These are phyloP conservation scores for Gibbula magus DNA, from an alignment of 2,888 invertebrate genomes.

Conservation along the genomic window DNA sequence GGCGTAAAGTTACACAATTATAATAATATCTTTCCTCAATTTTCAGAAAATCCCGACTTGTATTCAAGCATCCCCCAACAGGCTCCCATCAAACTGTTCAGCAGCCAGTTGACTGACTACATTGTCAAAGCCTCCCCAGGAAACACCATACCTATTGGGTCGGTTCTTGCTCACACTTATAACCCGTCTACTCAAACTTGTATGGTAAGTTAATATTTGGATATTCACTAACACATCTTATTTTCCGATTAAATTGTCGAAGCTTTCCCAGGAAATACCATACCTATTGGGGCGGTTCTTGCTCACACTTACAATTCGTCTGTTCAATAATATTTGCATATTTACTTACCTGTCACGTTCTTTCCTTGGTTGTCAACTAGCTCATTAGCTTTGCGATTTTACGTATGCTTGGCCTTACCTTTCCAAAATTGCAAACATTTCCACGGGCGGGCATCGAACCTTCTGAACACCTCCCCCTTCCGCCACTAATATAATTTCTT, in stretches of 20 bases:
- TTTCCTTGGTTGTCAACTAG: too few species aligned
- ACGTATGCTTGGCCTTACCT: too few species aligned
- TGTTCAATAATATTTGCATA: background rate
- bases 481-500: too few species aligned
- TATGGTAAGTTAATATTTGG: background rate
- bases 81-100: background rate
- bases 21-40: too few species aligned
- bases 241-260: background rate
- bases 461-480: too few species aligned
- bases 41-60: too few species aligned
- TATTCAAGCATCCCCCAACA: background rate
- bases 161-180: background rate
- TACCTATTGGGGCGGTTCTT: background rate
- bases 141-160: background rate
- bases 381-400: too few species aligned
- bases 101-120: background rate
- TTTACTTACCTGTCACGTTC: too few species aligned
- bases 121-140: background rate
- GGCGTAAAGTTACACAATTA: too few species aligned
- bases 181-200: conserved; percentile 2
- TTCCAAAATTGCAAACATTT: too few species aligned
- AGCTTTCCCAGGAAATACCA: background rate
- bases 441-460: too few species aligned
- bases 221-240: too few species aligned
- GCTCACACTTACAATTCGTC: background rate